Base-by-base conservation (phyloP, 2,113 vertebrate genomes). In the Calypte anna region DNA sequence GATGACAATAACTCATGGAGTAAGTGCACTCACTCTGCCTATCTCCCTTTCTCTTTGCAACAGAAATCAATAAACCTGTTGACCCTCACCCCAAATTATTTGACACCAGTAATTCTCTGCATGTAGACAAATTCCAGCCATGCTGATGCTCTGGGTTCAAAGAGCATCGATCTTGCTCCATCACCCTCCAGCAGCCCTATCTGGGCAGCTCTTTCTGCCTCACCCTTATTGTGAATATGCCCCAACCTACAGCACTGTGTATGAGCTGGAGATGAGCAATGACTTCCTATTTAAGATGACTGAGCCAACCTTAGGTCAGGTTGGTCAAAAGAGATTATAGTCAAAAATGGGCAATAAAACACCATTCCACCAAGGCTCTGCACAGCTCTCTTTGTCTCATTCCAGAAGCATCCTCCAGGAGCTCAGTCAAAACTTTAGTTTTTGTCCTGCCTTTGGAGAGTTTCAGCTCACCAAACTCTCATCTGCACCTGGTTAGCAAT, bases 131-230 rank as follows among this genome's bases (percentile, higher is more conserved):
- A 70, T 19, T 7, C 18, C 28, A 66, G 19, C 5, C 7, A 36
- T 4, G 15, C 5, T 0, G 0, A 5, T 7, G 31, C 13, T 78
- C 31, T 5, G 2, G 10, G 8, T 78, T 91, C 51, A 70, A 78
- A 86, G 43, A 86, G 43, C 15, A 18, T 73, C 21, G 16, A 82
- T 4, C 22, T 90, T 64, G 22, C 12, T 88, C 50, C 40, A 55
- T 44, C 19, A 63, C 50, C 51, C 24, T 63, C 48, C 28, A 36
- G 12, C 9, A 14, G 10, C 70, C 17, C 68, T 75, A 9, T 28
- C 43, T 63, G 38, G 73, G 19, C 43, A 79, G 48, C 24, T 85
- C 62, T 93, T 57, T 19, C 38, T 81, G 43, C 8, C 61, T 80
- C 67, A 44, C 31, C 24, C 14, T 20, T 61, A 21, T 23, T 8